Conservation (phyloP, 2,797 vertebrate species). For the Melanogrammus aeglefinus region DNA sequence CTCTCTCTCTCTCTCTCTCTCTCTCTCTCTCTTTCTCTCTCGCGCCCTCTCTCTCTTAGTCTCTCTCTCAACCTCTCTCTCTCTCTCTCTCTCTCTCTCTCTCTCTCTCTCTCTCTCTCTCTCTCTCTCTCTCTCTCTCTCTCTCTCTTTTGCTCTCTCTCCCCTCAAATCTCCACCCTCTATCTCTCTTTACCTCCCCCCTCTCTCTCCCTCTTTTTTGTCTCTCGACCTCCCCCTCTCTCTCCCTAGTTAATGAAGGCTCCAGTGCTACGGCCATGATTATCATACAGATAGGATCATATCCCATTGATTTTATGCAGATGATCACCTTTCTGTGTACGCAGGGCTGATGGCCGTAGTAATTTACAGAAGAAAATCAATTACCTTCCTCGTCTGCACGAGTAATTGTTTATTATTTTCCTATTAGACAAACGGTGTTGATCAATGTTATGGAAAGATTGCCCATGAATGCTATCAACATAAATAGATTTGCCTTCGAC, state of each 20-base stretch:
- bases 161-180: not conserved
- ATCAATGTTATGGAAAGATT: constrained; percentile 94
- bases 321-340: constrained; percentile 94
- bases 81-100: not conserved
- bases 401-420: constrained; percentile 99
- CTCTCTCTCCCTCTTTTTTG: constrained; percentile 26
- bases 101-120: not conserved
- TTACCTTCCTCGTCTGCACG: constrained; percentile 86
- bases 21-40: too few relatives aligned
- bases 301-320: constrained; percentile 98
- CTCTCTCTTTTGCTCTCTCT: not conserved
- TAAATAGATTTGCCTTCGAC: constrained; percentile 93
- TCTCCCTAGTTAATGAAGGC: constrained; percentile 48
- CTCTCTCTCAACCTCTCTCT: constrained; percentile 7
- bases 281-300: constrained; percentile 88
- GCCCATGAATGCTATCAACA: constrained; percentile 93
- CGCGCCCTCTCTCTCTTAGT: not conserved
- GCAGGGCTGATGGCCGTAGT: constrained; percentile 81
- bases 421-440: constrained; percentile 96
- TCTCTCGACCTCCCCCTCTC: constrained; percentile 8
- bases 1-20: constrained; percentile 29
- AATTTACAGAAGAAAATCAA: constrained; percentile 97
- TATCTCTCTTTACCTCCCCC: constrained; percentile 4
- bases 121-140: not conserved
- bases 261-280: constrained; percentile 73